Evolutionary conservation across 2,113 vertebrate species (phyloP), one percentile per base, ranked within the genome.

Genomic region (Cepphus grylle): DNA sequence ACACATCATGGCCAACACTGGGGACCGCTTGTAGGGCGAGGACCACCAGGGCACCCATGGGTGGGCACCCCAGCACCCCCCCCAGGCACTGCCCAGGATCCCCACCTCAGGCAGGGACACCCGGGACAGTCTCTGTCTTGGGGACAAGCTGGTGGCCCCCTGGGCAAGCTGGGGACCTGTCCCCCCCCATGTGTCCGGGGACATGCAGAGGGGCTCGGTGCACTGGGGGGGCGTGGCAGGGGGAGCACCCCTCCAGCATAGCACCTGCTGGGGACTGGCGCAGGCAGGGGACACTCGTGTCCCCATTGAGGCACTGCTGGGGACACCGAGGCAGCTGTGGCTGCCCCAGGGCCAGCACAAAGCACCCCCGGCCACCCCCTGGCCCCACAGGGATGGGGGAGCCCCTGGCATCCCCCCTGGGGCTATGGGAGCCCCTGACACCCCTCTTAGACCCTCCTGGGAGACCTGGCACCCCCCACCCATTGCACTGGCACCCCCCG

Each of bases 381-480:
- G 56, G 59, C 12, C 36, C 70, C 10, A 2, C 18, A 15, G 76
- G 53, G 61, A 40, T 3, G 30, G 52, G 43, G 42, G 52, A 86
- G 38, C 43, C 52, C 52, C 38, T 52, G 7, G 1, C 70, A 65
- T 32, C 59, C 66, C 79, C 79, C 43, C 38, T 47, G 59, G 72
- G 42, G 20, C 32, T 70, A 61, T 2, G 20, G 69, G 77, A 69
- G 11, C 38, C 25, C 49, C 0, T 3, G 1, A 47, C 77, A 30
- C 32, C 55, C 61, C 87, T 58, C 36, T 7, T 47, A 78, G 26
- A 78, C 55, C 45, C 27, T 43, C 52, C 78, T 23, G n/a, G 55
- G 81, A 90, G 69, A 90, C 50, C 91, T 93, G 94, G 96, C 96
- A 94, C 90, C 88, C 92, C 86, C 86, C 70, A 19, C 38, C 42